phyloP scores from a whole-genome alignment of 1,140 invertebrate species.

The Drosophila rufa region DNA sequence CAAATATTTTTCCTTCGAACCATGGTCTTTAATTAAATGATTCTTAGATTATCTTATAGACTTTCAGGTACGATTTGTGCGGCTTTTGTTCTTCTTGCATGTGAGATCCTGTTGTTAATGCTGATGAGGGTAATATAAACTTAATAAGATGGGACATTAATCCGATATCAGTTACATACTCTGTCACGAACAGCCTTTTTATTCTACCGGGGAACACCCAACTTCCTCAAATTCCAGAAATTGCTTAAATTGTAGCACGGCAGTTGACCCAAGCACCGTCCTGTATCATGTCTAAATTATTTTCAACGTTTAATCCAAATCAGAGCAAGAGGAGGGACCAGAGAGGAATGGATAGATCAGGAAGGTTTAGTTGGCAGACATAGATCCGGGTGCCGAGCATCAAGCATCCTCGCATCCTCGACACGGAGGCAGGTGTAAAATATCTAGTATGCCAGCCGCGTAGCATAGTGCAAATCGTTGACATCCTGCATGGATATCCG shows the following conservation, averaged over 20 bases:
- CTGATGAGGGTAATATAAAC: too few relatives aligned
- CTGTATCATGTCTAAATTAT: slow-evolving; percentile 18
- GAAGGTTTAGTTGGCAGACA: slow-evolving; percentile 22
- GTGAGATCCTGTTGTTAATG: too few relatives aligned
- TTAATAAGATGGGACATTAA: background rate
- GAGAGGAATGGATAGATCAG: background rate
- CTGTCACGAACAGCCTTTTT: background rate
- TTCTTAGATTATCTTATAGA: too few relatives aligned
- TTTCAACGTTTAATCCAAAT: slow-evolving; percentile 45
- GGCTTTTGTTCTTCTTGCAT: too few relatives aligned
- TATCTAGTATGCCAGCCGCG: slow-evolving; percentile 62
- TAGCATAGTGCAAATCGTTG: slow-evolving; percentile 63
- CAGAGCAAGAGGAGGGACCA: background rate
- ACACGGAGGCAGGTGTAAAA: slow-evolving; percentile 71
- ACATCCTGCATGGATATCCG: slow-evolving; percentile 61
- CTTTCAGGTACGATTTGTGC: too few relatives aligned
- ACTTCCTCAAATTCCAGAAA: slow-evolving; percentile 44
- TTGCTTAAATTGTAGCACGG: slow-evolving; percentile 39
- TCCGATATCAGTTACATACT: background rate
- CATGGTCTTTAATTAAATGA: too few relatives aligned
- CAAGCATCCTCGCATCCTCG: slow-evolving; percentile 23
- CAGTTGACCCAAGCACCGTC: slow-evolving; percentile 56
- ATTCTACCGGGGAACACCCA: slow-evolving; percentile 21
- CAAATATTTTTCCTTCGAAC: too few relatives aligned
- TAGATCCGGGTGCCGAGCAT: slow-evolving; percentile 4